Evolutionary conservation across 2,888 invertebrate genomes (phyloP).

Genomic region (Neoitamus cyanurus): DNA sequence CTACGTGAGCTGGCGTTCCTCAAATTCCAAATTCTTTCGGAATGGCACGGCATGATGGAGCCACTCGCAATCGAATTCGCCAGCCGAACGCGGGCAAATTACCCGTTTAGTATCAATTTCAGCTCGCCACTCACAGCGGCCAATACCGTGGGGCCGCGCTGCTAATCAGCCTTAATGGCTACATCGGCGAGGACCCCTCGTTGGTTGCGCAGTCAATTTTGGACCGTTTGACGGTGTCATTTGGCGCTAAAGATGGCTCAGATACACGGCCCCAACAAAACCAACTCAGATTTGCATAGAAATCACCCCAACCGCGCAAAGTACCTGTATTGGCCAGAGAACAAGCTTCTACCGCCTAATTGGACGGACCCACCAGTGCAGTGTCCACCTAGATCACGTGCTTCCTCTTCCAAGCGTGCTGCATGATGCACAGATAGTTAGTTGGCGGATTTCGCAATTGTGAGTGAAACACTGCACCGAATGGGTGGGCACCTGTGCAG

Average conservation of each 20-base stretch:
- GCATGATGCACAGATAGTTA: background rate
- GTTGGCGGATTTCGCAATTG: background rate
- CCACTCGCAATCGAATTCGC: background rate
- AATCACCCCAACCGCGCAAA: background rate
- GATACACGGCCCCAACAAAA: background rate
- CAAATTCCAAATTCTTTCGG: background rate
- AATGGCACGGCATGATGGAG: background rate
- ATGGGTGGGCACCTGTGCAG: background rate
- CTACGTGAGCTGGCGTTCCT: background rate
- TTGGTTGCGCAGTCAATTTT: background rate
- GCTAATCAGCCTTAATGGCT: background rate
- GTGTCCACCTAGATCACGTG: background rate
- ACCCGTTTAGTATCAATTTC: background rate
- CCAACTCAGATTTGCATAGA: background rate
- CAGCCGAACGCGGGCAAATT: background rate
- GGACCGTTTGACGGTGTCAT: background rate
- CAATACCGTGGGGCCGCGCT: background rate
- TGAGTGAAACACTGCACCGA: background rate
- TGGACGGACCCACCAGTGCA: background rate
- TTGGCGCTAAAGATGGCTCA: background rate
- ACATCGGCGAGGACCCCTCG: background rate
- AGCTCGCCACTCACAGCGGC: background rate
- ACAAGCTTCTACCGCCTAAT: slow-evolving; percentile 1
- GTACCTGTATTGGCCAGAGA: too few species aligned
- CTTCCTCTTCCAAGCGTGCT: background rate